Conservation (phyloP, 2,888 invertebrate species). For the Trilocha varians region DNA sequence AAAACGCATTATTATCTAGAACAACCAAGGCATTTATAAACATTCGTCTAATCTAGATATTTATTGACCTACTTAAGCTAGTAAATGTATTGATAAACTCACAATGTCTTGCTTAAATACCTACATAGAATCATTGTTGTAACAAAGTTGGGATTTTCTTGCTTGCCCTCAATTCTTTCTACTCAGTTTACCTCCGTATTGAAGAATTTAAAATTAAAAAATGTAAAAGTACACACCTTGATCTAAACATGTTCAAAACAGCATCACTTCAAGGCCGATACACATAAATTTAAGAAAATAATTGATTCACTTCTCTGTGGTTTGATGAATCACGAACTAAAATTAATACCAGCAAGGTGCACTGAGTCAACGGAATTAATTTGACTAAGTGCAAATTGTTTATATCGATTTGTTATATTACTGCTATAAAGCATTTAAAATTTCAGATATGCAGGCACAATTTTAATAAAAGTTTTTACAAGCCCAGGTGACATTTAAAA, state of each 20-base stretch:
- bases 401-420: too few species aligned
- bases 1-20: background rate
- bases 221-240: background rate
- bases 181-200: too few species aligned
- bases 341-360: background rate
- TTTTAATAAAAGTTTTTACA: slow-evolving; percentile 4
- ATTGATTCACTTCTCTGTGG: background rate
- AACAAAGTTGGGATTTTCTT: background rate
- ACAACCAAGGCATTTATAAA: background rate
- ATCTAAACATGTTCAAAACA: background rate
- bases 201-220: too few species aligned
- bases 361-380: background rate
- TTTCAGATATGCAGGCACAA: background rate
- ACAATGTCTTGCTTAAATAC: background rate
- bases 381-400: background rate
- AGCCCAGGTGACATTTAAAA: slow-evolving; percentile 6
- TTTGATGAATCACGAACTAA: background rate
- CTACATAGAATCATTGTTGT: background rate
- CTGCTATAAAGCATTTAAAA: too few species aligned
- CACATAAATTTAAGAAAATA: background rate
- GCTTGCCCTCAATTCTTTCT: background rate
- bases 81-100: background rate
- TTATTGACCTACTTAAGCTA: background rate
- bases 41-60: background rate
- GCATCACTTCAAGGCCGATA: background rate